A percentile compares a stretch with the other conserved stretches of the same genome.
Conservation (phyloP, 2,113 vertebrate species). For the Colaptes auratus region DNA sequence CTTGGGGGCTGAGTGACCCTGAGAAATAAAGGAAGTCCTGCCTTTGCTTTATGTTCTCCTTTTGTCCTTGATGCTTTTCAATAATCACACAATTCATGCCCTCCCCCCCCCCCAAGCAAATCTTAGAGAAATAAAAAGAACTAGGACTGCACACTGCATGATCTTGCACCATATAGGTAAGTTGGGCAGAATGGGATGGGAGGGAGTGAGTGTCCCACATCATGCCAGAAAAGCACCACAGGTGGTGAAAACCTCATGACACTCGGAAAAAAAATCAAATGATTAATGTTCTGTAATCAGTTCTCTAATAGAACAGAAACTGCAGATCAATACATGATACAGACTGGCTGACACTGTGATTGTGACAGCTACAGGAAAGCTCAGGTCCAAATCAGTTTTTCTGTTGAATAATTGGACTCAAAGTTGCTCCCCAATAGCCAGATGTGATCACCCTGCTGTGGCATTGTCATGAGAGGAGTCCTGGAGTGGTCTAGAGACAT, state of each 20-base stretch:
- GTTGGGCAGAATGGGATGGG: background rate
- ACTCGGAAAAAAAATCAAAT: background rate
- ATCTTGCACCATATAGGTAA: background rate
- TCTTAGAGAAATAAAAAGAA: background rate
- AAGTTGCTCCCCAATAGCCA: background rate
- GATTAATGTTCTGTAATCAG: background rate
- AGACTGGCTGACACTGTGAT: background rate
- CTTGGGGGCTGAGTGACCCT: background rate
- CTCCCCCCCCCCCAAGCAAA: no score
- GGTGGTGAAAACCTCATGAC: background rate
- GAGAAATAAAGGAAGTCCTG: background rate
- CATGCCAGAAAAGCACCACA: background rate
- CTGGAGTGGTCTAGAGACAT: background rate
- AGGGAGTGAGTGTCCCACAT: accelerated
- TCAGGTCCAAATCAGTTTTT: background rate
- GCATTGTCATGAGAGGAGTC: background rate
- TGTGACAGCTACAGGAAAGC: background rate
- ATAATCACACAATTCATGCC: background rate
- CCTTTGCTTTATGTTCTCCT: background rate
- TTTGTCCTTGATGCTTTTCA: background rate
- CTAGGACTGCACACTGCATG: background rate
- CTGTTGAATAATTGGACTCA: background rate
- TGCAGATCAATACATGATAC: background rate
- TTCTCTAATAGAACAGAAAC: background rate
- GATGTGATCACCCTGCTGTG: background rate